Evolutionary conservation across 2,113 vertebrate genomes (phyloP).

Genomic region (Chitala chitala): DNA sequence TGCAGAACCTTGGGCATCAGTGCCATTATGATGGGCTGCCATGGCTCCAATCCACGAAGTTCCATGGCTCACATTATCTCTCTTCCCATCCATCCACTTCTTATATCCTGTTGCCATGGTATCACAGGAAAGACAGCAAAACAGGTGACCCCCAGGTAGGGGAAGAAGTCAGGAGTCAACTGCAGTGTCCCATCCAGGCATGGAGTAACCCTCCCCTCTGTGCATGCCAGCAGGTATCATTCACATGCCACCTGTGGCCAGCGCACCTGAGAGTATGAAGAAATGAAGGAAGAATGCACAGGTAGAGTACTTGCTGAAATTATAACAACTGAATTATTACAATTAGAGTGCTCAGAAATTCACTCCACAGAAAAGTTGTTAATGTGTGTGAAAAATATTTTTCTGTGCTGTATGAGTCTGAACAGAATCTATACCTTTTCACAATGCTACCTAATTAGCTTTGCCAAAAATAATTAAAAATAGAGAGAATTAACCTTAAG

Average conservation of each 20-base stretch:
- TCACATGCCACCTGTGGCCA: conserved; percentile 51
- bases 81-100: neutral
- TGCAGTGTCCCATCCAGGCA: conserved; percentile 40
- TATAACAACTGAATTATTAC: neutral
- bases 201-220: conserved; percentile 32
- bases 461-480: too few species aligned
- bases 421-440: too few species aligned
- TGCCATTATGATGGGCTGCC: neutral
- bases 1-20: neutral
- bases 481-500: too few species aligned
- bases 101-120: neutral
- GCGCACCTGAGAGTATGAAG: conserved; percentile 34
- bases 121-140: neutral
- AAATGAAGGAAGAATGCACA: neutral
- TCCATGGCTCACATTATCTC: neutral
- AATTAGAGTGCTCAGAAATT: neutral
- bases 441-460: too few species aligned
- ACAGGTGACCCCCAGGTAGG: conserved; percentile 26
- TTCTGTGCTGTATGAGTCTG: too few species aligned
- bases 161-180: conserved; percentile 17
- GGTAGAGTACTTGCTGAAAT: neutral
- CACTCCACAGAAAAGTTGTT: neutral
- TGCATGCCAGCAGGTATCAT: conserved; percentile 54
- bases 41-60: neutral
- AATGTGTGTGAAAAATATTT: too few species aligned